Percentiles rank a stretch among this genome's conserved stretches.
Evolutionary conservation across 2,797 vertebrate genomes (phyloP).

Genomic region (Notamacropus eugenii): DNA sequence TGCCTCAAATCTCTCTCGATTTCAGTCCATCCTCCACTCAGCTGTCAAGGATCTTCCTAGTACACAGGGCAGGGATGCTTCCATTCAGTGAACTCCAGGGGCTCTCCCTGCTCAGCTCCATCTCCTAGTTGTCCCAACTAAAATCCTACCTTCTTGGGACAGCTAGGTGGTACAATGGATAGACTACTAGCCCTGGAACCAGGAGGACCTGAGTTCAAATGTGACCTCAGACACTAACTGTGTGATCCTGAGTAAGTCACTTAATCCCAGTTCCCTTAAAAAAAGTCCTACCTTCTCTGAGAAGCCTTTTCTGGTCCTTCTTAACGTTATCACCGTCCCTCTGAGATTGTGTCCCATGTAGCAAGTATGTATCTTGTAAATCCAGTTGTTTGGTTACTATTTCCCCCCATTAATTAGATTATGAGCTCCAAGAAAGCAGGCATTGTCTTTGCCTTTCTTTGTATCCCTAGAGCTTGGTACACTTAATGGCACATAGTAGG

Average conservation of each 20-base stretch:
- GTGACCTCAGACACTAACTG: too few species aligned
- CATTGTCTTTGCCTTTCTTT: background rate
- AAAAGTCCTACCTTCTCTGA: background rate
- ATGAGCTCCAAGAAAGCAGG: background rate
- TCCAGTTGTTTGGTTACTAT: background rate
- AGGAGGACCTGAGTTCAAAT: background rate
- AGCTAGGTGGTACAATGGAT: background rate
- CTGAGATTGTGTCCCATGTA: background rate
- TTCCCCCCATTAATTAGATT: background rate
- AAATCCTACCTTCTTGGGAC: background rate
- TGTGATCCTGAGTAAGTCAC: background rate
- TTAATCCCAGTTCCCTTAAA: background rate
- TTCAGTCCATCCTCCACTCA: background rate
- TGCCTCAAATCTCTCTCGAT: background rate
- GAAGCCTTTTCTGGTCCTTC: background rate
- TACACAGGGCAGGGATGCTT: background rate
- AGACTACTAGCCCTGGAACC: background rate
- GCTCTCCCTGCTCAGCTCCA: background rate
- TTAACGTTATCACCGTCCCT: background rate
- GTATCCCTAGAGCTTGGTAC: background rate
- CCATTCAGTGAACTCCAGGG: background rate
- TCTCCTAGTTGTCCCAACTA: background rate
- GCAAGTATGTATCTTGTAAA: background rate
- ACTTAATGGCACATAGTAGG: background rate
- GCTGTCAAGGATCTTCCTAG: background rate